Evolutionary conservation across 2,888 invertebrate species (phyloP), one percentile per base, ranked within the genome.

Genomic region (Drosophila antonietae): DNA sequence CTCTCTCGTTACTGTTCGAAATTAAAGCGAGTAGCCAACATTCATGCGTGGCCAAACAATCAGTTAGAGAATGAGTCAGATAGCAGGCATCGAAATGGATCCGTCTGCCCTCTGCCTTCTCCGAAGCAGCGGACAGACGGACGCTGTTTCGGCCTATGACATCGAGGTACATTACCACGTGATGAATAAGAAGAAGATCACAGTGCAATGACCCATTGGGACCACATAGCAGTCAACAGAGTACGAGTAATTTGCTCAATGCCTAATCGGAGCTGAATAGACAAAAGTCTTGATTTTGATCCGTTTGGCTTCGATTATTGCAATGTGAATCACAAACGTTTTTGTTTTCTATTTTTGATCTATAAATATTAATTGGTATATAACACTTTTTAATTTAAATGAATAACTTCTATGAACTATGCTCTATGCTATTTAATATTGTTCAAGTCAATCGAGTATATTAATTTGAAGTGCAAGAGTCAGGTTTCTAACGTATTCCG

Each of bases 141-240:
- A 10, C 47, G 33, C 63, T 9, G 43, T 66, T 66, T 79, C 74
- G 72, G 89, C 88, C 89, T 18, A 85, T 84, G 88, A 89, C 79
- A 80, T 89, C 88, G 73, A 86, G 85, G 86, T 86, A 87, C 89
- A 75, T 72, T 80, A 81, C 88, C 80, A 83, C 87, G 52, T 69
- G 52, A 64, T 69, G 75, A 62, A 52, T 73, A 68, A 60, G 76
- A 46, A 52, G 75, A 84, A 88, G 82, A 89, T 85, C 91, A 90
- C 91, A 91, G 91, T 91, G 91, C 91, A 91, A 91, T 91, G 91
- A 91, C 85, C 91, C 91, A 91, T 89, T 89, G 59, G 43, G 63
- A 59, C 68, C 64, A 52, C 62, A 60, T n/a, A 78, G 74, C 76
- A 74, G 69, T 76, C 52, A 20, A 69, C 62, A 66, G 69, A 76